Percentiles rank a stretch among this genome's conserved stretches.
phyloP scores from a whole-genome alignment of 2,113 vertebrate genomes.

The Tichodroma muraria region DNA sequence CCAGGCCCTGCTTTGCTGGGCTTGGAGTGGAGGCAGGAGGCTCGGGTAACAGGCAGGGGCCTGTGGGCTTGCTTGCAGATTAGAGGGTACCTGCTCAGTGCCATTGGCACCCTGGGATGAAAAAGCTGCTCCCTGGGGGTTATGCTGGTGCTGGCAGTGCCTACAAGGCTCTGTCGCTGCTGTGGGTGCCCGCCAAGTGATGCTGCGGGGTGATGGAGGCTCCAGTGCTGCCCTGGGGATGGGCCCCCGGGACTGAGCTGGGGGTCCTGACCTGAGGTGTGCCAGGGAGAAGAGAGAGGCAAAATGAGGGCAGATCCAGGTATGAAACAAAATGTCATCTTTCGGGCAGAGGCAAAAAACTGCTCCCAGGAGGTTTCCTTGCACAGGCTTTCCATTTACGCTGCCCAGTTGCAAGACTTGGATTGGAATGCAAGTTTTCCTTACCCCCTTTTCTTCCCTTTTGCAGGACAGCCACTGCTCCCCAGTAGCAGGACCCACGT shows the following conservation, averaged over 20 bases:
- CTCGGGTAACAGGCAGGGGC: background rate
- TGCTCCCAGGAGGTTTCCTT: rapidly evolving
- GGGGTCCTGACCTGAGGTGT: background rate
- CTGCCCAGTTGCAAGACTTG: rapidly evolving
- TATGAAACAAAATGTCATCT: background rate
- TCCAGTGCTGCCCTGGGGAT: background rate
- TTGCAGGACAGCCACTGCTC: background rate
- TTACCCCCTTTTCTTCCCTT: background rate
- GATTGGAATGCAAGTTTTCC: background rate
- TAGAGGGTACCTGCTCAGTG: background rate
- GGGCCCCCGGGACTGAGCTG: background rate
- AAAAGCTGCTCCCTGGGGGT: background rate
- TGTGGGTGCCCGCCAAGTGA: rapidly evolving
- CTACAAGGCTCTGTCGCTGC: background rate
- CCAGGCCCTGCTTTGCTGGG: background rate
- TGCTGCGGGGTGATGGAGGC: background rate
- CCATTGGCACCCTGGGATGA: rapidly evolving
- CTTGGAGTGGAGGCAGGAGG: background rate
- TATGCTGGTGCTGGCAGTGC: background rate
- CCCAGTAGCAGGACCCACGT: background rate
- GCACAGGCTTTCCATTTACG: background rate
- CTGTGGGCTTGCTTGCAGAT: background rate
- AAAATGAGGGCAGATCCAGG: background rate
- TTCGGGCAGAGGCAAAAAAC: background rate
- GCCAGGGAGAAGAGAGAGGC: background rate